These are phyloP conservation scores for Orthochromis indermauri DNA, from an alignment of 2,113 vertebrate genomes.

Conservation along the genomic window DNA sequence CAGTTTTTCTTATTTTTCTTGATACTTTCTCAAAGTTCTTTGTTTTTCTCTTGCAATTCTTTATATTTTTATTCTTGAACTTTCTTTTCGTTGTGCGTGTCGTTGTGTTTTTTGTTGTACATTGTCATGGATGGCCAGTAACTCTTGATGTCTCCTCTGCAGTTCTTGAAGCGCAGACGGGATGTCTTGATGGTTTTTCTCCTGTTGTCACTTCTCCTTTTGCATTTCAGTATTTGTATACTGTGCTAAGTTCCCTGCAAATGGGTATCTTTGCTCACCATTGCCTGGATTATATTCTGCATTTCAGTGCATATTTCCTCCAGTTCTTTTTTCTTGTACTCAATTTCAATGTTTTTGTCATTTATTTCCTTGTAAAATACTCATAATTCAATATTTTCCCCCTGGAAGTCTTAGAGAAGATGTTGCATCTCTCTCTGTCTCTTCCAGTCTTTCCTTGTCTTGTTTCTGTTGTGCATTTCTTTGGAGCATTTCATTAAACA, in stretches of 20 bases:
- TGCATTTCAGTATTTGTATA: neutral
- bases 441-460: neutral
- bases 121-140: neutral
- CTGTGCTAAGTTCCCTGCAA: neutral
- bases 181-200: neutral
- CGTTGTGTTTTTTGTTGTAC: neutral
- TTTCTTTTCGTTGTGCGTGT: neutral
- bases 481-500: neutral
- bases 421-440: neutral
- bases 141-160: neutral
- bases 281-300: neutral
- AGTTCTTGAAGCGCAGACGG: neutral
- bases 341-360: neutral
- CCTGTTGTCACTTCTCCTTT: neutral
- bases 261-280: neutral
- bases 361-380: neutral
- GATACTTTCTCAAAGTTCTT: neutral
- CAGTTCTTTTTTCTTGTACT: neutral
- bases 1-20: neutral
- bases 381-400: fast-evolving
- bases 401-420: neutral
- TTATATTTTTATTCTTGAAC: neutral
- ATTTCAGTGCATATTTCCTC: neutral
- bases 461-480: neutral
- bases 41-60: neutral